Evolutionary conservation across 2,888 invertebrate genomes (phyloP), one percentile per base, ranked within the genome.

Genomic region (Ormyrus thymus): DNA sequence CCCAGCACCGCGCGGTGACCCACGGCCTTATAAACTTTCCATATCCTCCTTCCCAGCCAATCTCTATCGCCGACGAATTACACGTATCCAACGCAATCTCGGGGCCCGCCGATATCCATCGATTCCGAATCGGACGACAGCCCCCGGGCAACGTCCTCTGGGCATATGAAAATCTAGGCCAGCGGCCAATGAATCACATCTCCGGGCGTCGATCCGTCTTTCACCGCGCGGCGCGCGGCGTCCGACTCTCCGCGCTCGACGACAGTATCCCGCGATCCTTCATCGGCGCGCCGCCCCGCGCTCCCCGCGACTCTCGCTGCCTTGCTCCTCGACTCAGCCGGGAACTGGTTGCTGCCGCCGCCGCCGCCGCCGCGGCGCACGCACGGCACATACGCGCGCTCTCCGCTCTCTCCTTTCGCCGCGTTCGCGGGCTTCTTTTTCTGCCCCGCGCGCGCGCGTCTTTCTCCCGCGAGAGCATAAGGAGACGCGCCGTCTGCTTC

Each of bases 401-500:
- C 29, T 29, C 10, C 48, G 75, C 71, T 66, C 75, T 79, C 70
- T 75, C 70, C 61, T 74, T 61, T 65, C 74, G 59, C 62, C 48
- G 13, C 45, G 58, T 55, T 62, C 55, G 7, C 45, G 50, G 46
- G 15, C 50, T 29, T 75, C 65, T 79, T 56, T 66, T 61, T 74
- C 7, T 51, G 13, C 45, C 0, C 10, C 59, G 45, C 10, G 56
- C 43, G 46, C 13, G 65, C 50, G n/a, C 45, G 59, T 15, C n/a
- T 5, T 6, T 50, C 29, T 48, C 45, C 7, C 4, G 4, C 3
- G 29, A 0, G 29, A 29, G 29, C 0, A 4, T 3, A 29, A 29
- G 29, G 29, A 29, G 29, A 29, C 29, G 29, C 29, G 29, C 29
- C 29, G 29, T 29, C 59, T 55, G 53, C 74, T 83, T 84, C 84